These are phyloP conservation scores for Hylaea fasciaria DNA, from an alignment of 2,888 invertebrate species.

Conservation along the genomic window DNA sequence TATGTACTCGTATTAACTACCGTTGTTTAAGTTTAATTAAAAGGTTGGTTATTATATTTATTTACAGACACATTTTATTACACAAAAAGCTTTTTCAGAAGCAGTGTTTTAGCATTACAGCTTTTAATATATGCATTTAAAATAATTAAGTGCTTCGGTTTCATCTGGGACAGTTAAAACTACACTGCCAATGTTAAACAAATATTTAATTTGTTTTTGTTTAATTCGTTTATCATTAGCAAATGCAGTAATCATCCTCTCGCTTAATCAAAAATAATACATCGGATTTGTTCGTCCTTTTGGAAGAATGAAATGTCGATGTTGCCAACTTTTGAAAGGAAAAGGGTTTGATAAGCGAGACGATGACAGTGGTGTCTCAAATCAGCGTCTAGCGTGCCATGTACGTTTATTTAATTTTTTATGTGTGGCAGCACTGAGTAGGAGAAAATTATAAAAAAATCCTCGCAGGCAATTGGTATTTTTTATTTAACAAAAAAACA, in stretches of 20 bases:
- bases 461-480: slow-evolving; percentile 76
- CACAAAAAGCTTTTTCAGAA: slow-evolving; percentile 11
- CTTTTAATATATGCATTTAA: slow-evolving; percentile 13
- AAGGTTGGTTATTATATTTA: slow-evolving; percentile 11
- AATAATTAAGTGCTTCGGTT: slow-evolving; percentile 75
- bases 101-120: slow-evolving; percentile 8
- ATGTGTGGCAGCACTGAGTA: slow-evolving; percentile 79
- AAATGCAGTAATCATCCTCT: slow-evolving; percentile 70
- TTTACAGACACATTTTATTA: slow-evolving; percentile 4
- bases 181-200: slow-evolving; percentile 65
- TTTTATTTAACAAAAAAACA: slow-evolving; percentile 43
- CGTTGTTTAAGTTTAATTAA: slow-evolving; percentile 13
- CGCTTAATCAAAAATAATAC: slow-evolving; percentile 63
- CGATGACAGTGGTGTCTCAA: slow-evolving; percentile 81
- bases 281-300: slow-evolving; percentile 43
- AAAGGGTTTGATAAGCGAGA: slow-evolving; percentile 70
- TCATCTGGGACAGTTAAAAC: slow-evolving; percentile 74
- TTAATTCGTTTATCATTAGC: slow-evolving; percentile 62
- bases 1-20: no score
- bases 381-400: slow-evolving; percentile 82
- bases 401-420: slow-evolving; percentile 70
- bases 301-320: slow-evolving; percentile 42
- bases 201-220: slow-evolving; percentile 33
- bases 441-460: slow-evolving; percentile 52
- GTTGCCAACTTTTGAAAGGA: slow-evolving; percentile 36